Percentiles rank a stretch among this genome's conserved stretches.
These are phyloP conservation scores for Meriones unguiculatus DNA, from an alignment of 2,113 vertebrate genomes.

Conservation along the genomic window DNA sequence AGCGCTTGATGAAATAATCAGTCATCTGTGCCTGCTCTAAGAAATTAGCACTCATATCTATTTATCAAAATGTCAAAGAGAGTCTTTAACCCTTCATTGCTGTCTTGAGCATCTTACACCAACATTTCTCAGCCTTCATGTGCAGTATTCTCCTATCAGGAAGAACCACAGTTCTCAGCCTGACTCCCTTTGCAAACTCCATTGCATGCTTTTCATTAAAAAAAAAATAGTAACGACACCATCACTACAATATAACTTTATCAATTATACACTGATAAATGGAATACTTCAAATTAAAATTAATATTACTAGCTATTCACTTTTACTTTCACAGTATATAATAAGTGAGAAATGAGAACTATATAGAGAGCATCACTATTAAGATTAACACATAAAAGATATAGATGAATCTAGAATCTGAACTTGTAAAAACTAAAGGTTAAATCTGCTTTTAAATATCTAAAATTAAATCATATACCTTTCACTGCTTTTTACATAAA, in stretches of 20 bases:
- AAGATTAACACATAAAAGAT: background rate
- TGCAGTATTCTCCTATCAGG: background rate
- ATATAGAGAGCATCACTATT: conserved; percentile 6
- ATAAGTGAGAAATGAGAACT: background rate
- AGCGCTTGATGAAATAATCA: conserved; percentile 81
- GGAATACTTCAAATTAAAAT: background rate
- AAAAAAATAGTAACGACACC: background rate
- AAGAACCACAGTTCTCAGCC: background rate
- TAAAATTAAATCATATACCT: background rate
- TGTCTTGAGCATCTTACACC: conserved; percentile 48
- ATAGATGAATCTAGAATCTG: background rate
- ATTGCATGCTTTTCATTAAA: background rate
- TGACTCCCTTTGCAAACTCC: background rate
- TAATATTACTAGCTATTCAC: background rate
- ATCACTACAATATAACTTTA: background rate
- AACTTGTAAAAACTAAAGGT: background rate
- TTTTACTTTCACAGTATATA: background rate
- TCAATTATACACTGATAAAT: background rate
- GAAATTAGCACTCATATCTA: conserved; percentile 71
- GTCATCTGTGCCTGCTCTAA: conserved; percentile 69
- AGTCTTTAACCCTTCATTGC: conserved; percentile 55
- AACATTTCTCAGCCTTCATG: conserved; percentile 55
- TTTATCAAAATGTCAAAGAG: conserved; percentile 75
- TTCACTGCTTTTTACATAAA: background rate
- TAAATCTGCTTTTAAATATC: conserved; percentile 17